phyloP scores from a whole-genome alignment of 1,140 invertebrate genomes.

The Gryon sp. region DNA sequence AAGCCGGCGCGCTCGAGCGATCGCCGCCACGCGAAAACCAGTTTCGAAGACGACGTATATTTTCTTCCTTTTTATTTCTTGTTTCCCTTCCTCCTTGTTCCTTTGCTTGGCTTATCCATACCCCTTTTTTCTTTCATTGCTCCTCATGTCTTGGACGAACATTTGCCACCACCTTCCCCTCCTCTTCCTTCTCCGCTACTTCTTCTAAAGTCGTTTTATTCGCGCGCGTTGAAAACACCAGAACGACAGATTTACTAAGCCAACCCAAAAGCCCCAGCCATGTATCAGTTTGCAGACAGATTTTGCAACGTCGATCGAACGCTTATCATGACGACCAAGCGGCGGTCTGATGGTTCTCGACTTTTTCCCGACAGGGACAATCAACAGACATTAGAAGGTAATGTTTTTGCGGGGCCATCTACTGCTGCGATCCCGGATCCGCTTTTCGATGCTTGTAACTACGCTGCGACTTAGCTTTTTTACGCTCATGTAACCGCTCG shows the following conservation, averaged over 20 bases:
- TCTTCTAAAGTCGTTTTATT: slow-evolving; percentile 15
- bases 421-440: slow-evolving; percentile 1
- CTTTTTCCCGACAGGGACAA: slow-evolving; percentile 43
- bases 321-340: slow-evolving; percentile 23
- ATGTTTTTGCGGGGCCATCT: slow-evolving; percentile 28
- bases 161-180: too few species aligned
- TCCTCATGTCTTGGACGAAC: too few species aligned
- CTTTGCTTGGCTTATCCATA: slow-evolving; percentile 16
- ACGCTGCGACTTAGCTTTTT: neutral
- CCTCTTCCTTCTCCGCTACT: neutral
- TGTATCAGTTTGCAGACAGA: slow-evolving; percentile 32
- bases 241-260: too few species aligned
- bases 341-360: slow-evolving; percentile 22
- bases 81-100: slow-evolving; percentile 21
- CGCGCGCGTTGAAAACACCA: too few species aligned
- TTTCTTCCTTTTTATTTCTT: slow-evolving; percentile 55
- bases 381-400: slow-evolving; percentile 49
- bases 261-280: too few species aligned
- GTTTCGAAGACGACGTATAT: slow-evolving; percentile 58
- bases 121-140: too few species aligned
- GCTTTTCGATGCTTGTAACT: slow-evolving; percentile 17
- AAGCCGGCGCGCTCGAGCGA: slow-evolving; percentile 29
- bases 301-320: slow-evolving; percentile 37
- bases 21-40: slow-evolving; percentile 42
- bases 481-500: too few species aligned